Evolutionary conservation across 2,888 invertebrate species (phyloP).

Genomic region (Scaptomyza caliginosa): DNA sequence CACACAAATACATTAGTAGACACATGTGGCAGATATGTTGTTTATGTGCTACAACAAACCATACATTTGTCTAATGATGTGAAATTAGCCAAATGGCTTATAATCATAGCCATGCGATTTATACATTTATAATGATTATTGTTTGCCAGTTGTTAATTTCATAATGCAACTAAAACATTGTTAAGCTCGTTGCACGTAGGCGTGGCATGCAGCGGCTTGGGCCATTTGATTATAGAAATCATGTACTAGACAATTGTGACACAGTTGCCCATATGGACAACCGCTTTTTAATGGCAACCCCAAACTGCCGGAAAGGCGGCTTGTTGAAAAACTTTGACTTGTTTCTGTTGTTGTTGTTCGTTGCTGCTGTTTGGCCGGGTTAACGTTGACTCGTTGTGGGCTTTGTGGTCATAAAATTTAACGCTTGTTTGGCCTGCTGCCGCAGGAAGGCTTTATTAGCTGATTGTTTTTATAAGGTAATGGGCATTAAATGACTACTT

Average conservation of each 20-base stretch:
- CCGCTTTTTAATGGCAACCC: slow-evolving; percentile 19
- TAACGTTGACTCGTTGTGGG: slow-evolving; percentile 51
- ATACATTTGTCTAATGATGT: slow-evolving; percentile 51
- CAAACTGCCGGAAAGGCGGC: slow-evolving; percentile 65
- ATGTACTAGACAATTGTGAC: slow-evolving; percentile 64
- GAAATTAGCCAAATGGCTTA: slow-evolving; percentile 56
- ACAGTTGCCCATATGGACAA: slow-evolving; percentile 59
- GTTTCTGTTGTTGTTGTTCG: slow-evolving; percentile 7
- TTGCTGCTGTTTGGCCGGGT: slow-evolving; percentile 23
- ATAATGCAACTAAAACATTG: slow-evolving; percentile 39
- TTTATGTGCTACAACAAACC: slow-evolving; percentile 20
- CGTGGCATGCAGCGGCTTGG: slow-evolving; percentile 37
- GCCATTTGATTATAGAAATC: slow-evolving; percentile 60
- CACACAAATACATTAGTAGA: not conserved
- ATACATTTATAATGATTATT: slow-evolving; percentile 14
- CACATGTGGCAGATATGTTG: slow-evolving; percentile 4
- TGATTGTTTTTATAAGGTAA: slow-evolving; percentile 57
- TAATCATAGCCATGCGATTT: slow-evolving; percentile 40
- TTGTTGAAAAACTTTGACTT: slow-evolving; percentile 60
- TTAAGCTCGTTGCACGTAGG: slow-evolving; percentile 26
- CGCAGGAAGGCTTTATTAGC: slow-evolving; percentile 61
- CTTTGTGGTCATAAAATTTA: slow-evolving; percentile 69
- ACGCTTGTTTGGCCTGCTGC: slow-evolving; percentile 63
- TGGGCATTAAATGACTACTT: slow-evolving; percentile 56
- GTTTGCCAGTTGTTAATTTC: slow-evolving; percentile 18